Evolutionary conservation across 1,140 invertebrate genomes (phyloP), one percentile per base, ranked within the genome.

Genomic region (Plodia interpunctella): DNA sequence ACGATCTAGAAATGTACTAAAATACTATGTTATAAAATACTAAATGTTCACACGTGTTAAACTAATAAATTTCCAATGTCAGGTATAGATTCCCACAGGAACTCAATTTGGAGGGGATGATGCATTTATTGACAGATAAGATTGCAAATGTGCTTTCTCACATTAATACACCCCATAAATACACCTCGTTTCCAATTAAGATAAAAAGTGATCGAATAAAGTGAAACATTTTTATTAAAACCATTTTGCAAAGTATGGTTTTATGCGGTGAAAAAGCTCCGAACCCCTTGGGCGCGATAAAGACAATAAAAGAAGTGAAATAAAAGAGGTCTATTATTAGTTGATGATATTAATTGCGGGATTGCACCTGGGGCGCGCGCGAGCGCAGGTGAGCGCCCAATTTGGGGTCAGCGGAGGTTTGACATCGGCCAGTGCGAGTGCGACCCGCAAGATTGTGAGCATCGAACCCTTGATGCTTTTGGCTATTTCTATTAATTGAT

Each of bases 261-360:
- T 54, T 63, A 32, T 32, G 57, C 52, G 50, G 56, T 52, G 56
- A 58, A 65, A 58, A 60, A 53, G 59, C 15, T 44, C 13, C 38
- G 55, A 59, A 61, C 59, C 57, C 15, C 25, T 10, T 44, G 50
- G 38, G 58, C 66, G 68, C 64, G 72, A 73, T 68, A 72, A 74
- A 70, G 74, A 72, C 63, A 75, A 75, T 78, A 80, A 80, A 82
- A 83, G 66, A 79, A 83, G 82, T 84, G 66, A 79, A 83, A 80
- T 84, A 80, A 79, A 81, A 76, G 69, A 69, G 67, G 76, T 72
- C 76, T 80, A 81, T 82, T 84, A 83, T 80, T 78, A 76, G 72
- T 78, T 75, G 78, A 78, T 80, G 72, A 66, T 85, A 82, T 83
- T 83, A 84, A 87, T 87, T 88, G 85, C 81, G 71, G 62, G 53